These are phyloP conservation scores for Tachystola acroxantha DNA, from an alignment of 2,888 invertebrate species.

Conservation along the genomic window DNA sequence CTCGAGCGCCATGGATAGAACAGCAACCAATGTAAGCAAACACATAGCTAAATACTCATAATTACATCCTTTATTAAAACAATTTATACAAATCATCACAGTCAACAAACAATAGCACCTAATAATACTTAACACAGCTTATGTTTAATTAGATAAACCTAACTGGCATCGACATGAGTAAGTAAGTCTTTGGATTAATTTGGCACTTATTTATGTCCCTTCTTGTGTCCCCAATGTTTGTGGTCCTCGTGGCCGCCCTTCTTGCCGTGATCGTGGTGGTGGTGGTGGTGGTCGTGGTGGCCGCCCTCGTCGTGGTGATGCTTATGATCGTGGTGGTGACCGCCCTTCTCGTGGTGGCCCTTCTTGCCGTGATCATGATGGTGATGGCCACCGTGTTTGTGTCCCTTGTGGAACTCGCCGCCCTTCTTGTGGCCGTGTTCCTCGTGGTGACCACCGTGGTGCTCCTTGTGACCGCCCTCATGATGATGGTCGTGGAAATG, in stretches of 20 bases:
- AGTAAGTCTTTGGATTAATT: conserved; percentile 23
- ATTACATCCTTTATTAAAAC: conserved; percentile 37
- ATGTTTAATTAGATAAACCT: conserved; percentile 51
- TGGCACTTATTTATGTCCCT: conserved; percentile 58
- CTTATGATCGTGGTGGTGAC: conserved; percentile 87
- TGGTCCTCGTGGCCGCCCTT: conserved; percentile 89
- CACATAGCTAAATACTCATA: conserved; percentile 13
- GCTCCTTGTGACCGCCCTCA: conserved; percentile 87
- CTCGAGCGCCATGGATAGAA: too few species aligned
- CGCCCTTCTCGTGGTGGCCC: conserved; percentile 88
- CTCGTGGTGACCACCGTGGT: conserved; percentile 88
- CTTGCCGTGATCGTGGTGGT: conserved; percentile 86
- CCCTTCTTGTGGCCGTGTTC: conserved; percentile 90
- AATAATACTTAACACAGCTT: conserved; percentile 32
- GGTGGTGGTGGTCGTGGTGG: conserved; percentile 86
- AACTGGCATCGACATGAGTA: conserved; percentile 32
- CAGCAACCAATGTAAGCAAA: too few species aligned
- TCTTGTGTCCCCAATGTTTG: conserved; percentile 87
- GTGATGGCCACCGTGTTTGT: conserved; percentile 87
- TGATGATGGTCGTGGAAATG: conserved; percentile 92
- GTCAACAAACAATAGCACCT: conserved; percentile 35
- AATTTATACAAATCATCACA: conserved; percentile 45
- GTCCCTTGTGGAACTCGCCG: conserved; percentile 87
- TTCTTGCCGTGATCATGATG: conserved; percentile 90
- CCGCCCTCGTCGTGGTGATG: conserved; percentile 89